Percentiles rank a stretch among this genome's conserved stretches.
These are phyloP conservation scores for Tachina fera DNA, from an alignment of 2,888 invertebrate genomes.

Conservation along the genomic window DNA sequence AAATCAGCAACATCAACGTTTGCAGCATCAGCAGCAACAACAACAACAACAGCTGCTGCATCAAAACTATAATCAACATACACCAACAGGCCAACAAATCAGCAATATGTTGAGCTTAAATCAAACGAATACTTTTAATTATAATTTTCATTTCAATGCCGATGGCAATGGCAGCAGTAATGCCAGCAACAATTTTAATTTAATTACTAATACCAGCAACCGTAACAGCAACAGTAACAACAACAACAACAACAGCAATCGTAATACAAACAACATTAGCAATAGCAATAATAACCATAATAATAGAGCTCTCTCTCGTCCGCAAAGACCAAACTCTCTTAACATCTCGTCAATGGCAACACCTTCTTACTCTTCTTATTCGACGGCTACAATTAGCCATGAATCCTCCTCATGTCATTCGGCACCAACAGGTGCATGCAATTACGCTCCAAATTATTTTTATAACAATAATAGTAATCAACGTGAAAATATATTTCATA, in stretches of 20 bases:
- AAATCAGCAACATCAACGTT: slow-evolving; percentile 66
- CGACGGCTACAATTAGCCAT: slow-evolving; percentile 31
- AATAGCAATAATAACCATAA: slow-evolving; percentile 50
- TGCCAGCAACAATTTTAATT: slow-evolving; percentile 58
- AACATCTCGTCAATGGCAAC: slow-evolving; percentile 61
- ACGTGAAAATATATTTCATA: slow-evolving; percentile 60
- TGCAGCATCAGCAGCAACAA: slow-evolving; percentile 64
- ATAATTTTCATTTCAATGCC: slow-evolving; percentile 70
- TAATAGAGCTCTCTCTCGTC: slow-evolving; percentile 66
- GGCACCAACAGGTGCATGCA: slow-evolving; percentile 52
- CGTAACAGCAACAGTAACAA: slow-evolving; percentile 29
- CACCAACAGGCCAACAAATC: slow-evolving; percentile 53
- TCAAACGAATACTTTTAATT: slow-evolving; percentile 68
- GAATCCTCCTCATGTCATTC: slow-evolving; percentile 31
- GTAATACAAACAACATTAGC: slow-evolving; percentile 54
- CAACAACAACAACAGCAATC: slow-evolving; percentile 50
- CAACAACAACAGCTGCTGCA: slow-evolving; percentile 60
- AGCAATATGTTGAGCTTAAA: slow-evolving; percentile 69
- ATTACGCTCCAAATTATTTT: slow-evolving; percentile 55
- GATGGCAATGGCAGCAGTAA: slow-evolving; percentile 46
- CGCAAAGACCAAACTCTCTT: slow-evolving; percentile 68
- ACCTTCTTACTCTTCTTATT: slow-evolving; percentile 47
- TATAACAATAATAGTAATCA: slow-evolving; percentile 47
- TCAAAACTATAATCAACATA: slow-evolving; percentile 65
- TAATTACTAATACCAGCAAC: slow-evolving; percentile 25